Evolutionary conservation across 2,797 vertebrate species (phyloP), one percentile per base, ranked within the genome.

Genomic region (Microcaecilia unicolor): DNA sequence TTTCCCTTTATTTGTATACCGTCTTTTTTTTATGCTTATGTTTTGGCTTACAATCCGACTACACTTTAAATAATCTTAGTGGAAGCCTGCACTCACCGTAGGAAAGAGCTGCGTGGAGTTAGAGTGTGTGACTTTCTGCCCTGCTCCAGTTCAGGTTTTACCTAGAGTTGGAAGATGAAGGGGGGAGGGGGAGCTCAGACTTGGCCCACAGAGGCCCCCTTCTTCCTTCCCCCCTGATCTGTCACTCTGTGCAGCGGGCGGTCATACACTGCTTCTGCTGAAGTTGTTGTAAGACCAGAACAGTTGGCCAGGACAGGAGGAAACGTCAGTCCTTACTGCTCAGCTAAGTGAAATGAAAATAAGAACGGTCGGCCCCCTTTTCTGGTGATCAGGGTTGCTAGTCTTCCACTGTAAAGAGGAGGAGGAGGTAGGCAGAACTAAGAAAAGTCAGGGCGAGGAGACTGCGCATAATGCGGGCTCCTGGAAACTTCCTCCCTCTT

Each of bases 401-500:
- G 43, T 44, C 38, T 55, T 50, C 25, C 28, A 41, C 42, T n/a
- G 43, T 61, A 67, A 72, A 56, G 65, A 74, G 89, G 89, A 89
- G 89, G 87, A 87, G 88, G 70, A n/a, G n/a, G n/a, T n/a, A n/a
- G n/a, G n/a, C n/a, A 78, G 79, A 74, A 61, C 27, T 46, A 61
- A n/a, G n/a, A n/a, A n/a, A 73, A 80, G 75, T 78, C 70, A 38
- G 72, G 79, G 76, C 74, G 61, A 86, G 88, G 82, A 89, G 70
- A 72, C 61, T 51, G 79, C 77, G 78, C 84, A 86, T 84, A 93
- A 90, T 91, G 87, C 88, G 82, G 87, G 81, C 79, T 71, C 75
- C 61, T 66, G 74, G 77, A 82, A 81, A 84, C 89, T 91, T 93
- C 90, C 89, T 88, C 78, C 79, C 77, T 62, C 58, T 69, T 51